Conservation (phyloP, 2,797 vertebrate species). For the Ctenosaura bakeri region DNA sequence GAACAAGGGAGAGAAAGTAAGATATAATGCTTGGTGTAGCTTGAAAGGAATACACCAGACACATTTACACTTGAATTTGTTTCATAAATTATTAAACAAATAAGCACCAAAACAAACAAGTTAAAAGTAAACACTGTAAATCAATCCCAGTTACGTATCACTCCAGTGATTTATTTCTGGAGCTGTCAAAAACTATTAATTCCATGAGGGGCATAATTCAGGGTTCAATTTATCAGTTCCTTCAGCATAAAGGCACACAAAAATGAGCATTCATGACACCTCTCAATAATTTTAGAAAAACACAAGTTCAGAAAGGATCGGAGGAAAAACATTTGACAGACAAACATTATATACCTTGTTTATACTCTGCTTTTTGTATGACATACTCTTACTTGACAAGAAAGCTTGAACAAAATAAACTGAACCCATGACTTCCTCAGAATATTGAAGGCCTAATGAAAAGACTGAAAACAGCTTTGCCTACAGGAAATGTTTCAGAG, state of each 20-base stretch:
- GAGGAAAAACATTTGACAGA: neutral
- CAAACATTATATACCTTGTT: neutral
- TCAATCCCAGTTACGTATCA: slow-evolving; percentile 59
- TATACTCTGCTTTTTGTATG: neutral
- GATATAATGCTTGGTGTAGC: slow-evolving; percentile 14
- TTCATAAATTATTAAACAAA: slow-evolving; percentile 53
- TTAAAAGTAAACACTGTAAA: slow-evolving; percentile 61
- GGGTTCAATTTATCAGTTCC: slow-evolving; percentile 23
- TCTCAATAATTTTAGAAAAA: neutral
- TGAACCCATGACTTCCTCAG: slow-evolving; percentile 20
- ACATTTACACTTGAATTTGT: slow-evolving; percentile 57
- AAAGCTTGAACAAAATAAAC: neutral
- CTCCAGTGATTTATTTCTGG: slow-evolving; percentile 42
- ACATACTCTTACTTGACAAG: slow-evolving; percentile 27
- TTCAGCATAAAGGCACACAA: slow-evolving; percentile 32
- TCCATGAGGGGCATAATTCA: slow-evolving; percentile 44
- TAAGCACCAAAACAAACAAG: slow-evolving; percentile 61
- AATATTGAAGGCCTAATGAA: slow-evolving; percentile 28
- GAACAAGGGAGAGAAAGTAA: slow-evolving; percentile 38
- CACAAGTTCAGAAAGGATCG: neutral
- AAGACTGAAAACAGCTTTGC: slow-evolving; percentile 26
- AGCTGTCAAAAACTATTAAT: slow-evolving; percentile 58
- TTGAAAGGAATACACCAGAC: slow-evolving; percentile 51
- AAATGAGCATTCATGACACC: neutral
- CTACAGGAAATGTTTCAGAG: slow-evolving; percentile 70